phyloP scores from a whole-genome alignment of 2,797 vertebrate species.

The Gymnocypris eckloni region DNA sequence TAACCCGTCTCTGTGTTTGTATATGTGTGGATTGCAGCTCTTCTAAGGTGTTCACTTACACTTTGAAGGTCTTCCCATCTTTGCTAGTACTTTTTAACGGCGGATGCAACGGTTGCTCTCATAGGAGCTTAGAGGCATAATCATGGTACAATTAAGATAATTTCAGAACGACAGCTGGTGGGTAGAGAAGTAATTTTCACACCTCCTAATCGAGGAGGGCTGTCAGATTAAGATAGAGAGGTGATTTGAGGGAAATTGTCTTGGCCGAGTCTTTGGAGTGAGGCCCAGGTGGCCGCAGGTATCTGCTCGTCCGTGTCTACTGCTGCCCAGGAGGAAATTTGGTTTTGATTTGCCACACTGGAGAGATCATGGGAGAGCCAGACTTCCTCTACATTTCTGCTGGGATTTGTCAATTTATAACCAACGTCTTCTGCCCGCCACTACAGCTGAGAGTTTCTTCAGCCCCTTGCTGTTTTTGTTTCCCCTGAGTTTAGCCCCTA shows the following conservation, averaged over 20 bases:
- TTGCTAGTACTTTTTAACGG: conserved; percentile 59
- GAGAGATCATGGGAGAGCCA: conserved; percentile 75
- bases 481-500: neutral
- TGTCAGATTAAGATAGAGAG: conserved; percentile 89
- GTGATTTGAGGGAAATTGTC: conserved; percentile 84
- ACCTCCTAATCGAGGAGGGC: conserved; percentile 83
- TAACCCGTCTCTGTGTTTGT: conserved; percentile 3
- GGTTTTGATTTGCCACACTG: conserved; percentile 78
- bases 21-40: neutral
- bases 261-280: conserved; percentile 79
- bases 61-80: conserved; percentile 60
- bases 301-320: conserved; percentile 68
- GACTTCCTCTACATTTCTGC: conserved; percentile 70
- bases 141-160: conserved; percentile 89
- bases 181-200: conserved; percentile 87
- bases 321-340: conserved; percentile 71
- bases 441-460: conserved; percentile 67
- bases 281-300: conserved; percentile 82
- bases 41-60: conserved; percentile 57
- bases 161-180: conserved; percentile 83
- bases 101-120: conserved; percentile 70
- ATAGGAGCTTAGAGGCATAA: conserved; percentile 82
- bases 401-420: conserved; percentile 76
- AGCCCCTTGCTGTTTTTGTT: neutral
- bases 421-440: conserved; percentile 71